These are phyloP conservation scores for Sarcophaga variegata DNA, from an alignment of 2,888 invertebrate species.

Conservation along the genomic window DNA sequence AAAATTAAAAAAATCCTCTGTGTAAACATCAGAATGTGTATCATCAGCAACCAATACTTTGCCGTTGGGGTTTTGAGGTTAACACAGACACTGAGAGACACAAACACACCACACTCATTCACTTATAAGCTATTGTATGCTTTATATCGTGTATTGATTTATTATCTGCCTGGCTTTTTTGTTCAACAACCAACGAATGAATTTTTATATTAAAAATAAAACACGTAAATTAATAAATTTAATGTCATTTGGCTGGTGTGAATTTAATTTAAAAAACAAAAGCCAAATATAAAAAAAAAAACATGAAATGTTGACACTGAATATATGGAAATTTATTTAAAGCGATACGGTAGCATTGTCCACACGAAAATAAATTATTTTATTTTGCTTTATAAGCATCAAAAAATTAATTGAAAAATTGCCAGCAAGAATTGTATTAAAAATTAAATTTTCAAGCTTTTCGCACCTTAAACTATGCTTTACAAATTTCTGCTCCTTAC, in stretches of 20 bases:
- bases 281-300: background rate
- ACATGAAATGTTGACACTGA: background rate
- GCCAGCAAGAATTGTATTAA: too few species aligned
- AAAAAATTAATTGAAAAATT: too few species aligned
- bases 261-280: conserved; percentile 15
- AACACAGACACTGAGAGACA: too few species aligned
- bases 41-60: conserved; percentile 7
- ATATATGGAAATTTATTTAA: conserved; percentile 10
- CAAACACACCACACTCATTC: background rate
- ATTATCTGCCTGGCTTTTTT: background rate
- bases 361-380: too few species aligned
- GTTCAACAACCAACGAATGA: too few species aligned
- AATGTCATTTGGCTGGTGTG: background rate
- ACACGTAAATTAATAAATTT: background rate
- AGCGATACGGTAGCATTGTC: too few species aligned
- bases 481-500: too few species aligned
- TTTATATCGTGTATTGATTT: background rate
- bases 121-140: background rate
- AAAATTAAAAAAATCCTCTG: too few species aligned
- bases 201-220: background rate
- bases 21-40: too few species aligned
- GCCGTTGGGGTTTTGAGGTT: conserved; percentile 37
- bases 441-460: too few species aligned
- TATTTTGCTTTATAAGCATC: too few species aligned
- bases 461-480: too few species aligned